Evolutionary conservation across 2,113 vertebrate species (phyloP).

Genomic region (Crocuta crocuta): DNA sequence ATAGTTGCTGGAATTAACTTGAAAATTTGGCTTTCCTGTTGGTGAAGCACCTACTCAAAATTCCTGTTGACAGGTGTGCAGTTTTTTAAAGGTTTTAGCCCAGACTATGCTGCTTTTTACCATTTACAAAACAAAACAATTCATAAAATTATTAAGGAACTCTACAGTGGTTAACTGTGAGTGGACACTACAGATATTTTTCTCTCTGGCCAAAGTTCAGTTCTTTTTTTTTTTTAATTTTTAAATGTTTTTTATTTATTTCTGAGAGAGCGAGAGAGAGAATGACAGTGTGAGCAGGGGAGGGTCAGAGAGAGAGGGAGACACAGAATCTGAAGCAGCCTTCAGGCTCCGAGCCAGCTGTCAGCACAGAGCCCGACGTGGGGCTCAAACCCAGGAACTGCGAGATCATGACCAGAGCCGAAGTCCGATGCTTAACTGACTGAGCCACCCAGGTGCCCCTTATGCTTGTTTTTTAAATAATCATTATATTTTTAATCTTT

Average conservation of each 20-base stretch:
- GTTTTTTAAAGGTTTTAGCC: not conserved
- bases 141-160: conserved; percentile 12
- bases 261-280: too few relatives aligned
- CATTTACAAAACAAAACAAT: not conserved
- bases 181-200: not conserved
- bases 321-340: too few relatives aligned
- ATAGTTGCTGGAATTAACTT: not conserved
- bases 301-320: too few relatives aligned
- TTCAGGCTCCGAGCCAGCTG: too few relatives aligned
- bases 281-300: too few relatives aligned
- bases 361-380: too few relatives aligned
- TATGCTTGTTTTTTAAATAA: not conserved
- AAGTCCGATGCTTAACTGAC: too few relatives aligned
- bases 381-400: too few relatives aligned
- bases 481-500: not conserved
- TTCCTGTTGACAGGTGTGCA: not conserved
- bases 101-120: not conserved
- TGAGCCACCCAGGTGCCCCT: too few relatives aligned
- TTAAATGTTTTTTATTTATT: too few relatives aligned
- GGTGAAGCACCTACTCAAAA: not conserved
- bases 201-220: not conserved
- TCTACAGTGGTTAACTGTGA: not conserved
- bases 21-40: not conserved
- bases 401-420: too few relatives aligned
- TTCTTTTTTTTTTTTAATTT: not conserved